Evolutionary conservation across 1,140 invertebrate species (phyloP).

Genomic region (Neodiprion virginianus): DNA sequence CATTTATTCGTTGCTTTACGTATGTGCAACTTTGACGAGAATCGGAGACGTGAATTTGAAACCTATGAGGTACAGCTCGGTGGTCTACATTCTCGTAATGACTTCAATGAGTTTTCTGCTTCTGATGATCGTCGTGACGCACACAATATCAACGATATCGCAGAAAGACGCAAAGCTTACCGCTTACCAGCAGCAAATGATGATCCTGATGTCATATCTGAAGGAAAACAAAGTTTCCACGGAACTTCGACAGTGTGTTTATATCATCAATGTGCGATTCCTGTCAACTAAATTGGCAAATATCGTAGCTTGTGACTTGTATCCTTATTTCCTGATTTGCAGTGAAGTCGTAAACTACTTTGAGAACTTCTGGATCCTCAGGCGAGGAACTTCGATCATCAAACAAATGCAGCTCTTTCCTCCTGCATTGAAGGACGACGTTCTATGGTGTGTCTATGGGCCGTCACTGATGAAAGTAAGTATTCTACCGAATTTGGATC

Average conservation of each 20-base stretch:
- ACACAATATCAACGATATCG: not conserved
- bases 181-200: not conserved
- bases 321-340: not conserved
- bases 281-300: no score
- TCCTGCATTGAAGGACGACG: not conserved
- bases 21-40: not conserved
- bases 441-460: not conserved
- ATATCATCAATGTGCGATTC: not conserved
- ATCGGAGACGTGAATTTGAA: not conserved
- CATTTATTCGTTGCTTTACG: not conserved
- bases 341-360: not conserved
- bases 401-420: slow-evolving; percentile 3
- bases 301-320: no score
- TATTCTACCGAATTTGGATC: not conserved
- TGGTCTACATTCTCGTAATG: not conserved
- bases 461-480: not conserved
- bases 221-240: slow-evolving; percentile 1
- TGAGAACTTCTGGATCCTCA: not conserved
- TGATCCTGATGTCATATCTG: slow-evolving; percentile 1
- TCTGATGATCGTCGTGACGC: not conserved
- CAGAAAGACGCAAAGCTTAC: not conserved
- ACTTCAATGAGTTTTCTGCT: not conserved
- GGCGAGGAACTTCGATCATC: not conserved
- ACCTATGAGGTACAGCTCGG: not conserved
- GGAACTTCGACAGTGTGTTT: not conserved